Base-by-base conservation (phyloP, 2,888 invertebrate species). In the Zelleria hepariella region DNA sequence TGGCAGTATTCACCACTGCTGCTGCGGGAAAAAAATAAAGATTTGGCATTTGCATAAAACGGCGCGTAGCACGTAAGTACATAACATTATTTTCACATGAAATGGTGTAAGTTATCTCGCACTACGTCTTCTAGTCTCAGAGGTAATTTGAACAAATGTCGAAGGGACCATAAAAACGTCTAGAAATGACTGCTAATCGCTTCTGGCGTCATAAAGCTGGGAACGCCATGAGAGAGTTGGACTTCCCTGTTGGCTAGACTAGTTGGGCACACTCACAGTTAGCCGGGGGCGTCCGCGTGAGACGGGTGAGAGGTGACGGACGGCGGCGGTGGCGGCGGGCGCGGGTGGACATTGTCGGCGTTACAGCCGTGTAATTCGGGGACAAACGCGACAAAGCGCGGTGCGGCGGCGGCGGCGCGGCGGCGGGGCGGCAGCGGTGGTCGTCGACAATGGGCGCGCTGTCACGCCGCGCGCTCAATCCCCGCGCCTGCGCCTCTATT, bases 301-400 rank as follows among this genome's bases (percentile, higher is more conserved):
- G 32, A 15, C 32, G 15, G 32, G 32, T 42, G 32, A 2, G 32
- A 42, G 32, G 32, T 42, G 15, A 15, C 32, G 32, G 32, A 2
- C 2, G n/a, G 10, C 42, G 4, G 42, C 42, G n/a, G 42, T 42
- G 42, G 42, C 42, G n/a, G 42, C 42, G 42, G n/a, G 20, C 10
- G 54, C 24, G 15, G 73, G 75, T 81, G 80, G 82, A 84, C 85
- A 87, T 82, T 85, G 78, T 85, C 78, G 83, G 84, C 86, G 86
- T 86, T 86, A 85, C 80, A 84, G 85, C 84, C 86, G 82, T 86
- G 85, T 84, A 86, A 86, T 86, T 81, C 80, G 71, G 20, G 77
- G 76, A 74, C 82, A 80, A 81, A 76, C 75, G 80, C 48, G 49
- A n/a, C 47, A 24, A 48, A n/a, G 27, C 20, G 26, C n/a, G 58